Base-by-base conservation (phyloP, 2,797 vertebrate genomes). In the Phylloscopus collybita region DNA sequence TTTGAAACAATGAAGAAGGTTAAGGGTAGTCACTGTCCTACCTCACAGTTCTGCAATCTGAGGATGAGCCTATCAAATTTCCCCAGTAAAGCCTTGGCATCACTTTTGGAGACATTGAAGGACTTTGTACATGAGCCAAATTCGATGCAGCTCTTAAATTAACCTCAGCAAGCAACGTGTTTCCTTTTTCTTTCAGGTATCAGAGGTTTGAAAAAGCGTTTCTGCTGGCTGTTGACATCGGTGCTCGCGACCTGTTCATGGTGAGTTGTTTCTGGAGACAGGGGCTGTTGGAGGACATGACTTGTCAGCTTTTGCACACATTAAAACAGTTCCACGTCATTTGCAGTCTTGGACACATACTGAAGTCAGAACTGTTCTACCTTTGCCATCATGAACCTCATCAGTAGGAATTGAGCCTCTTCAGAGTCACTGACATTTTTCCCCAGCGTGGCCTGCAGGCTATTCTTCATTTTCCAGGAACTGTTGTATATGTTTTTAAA, bases 141-240 rank as follows among this genome's bases (percentile, higher is more conserved):
- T 30, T 13, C 14, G 44, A 42, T 66, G 29, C 17, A 38, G 50
- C 32, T 91, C 50, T 73, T 70, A 32, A 26, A 18, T 53, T 53
- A 25, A 34, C 47, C 29, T 87, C 65, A 66, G 16, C 47, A 62
- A 79, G 16, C 5, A 0, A 95, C 4, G 2, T 16, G 8, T 93
- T 91, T 93, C 36, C 47, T 79, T 85, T 95, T 81, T 66, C 74
- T 96, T 97, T 64, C 91, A 98, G 99, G 92, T 98, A 99, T 95
- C 98, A 99, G 95, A 98, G 99, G 80, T 99, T 99, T 92, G 99
- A 99, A 97, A 99, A 99, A 97, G 99, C 99, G 4, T 99, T 99
- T 97, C 98, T 99, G 70, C 98, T 99, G 18, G 99, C 99, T 47
- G 97, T 99, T 69, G 99, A 99, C 97, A 98, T 99, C 10, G 98